phyloP scores from a whole-genome alignment of 2,888 invertebrate genomes.

The Eupeodes luniger region DNA sequence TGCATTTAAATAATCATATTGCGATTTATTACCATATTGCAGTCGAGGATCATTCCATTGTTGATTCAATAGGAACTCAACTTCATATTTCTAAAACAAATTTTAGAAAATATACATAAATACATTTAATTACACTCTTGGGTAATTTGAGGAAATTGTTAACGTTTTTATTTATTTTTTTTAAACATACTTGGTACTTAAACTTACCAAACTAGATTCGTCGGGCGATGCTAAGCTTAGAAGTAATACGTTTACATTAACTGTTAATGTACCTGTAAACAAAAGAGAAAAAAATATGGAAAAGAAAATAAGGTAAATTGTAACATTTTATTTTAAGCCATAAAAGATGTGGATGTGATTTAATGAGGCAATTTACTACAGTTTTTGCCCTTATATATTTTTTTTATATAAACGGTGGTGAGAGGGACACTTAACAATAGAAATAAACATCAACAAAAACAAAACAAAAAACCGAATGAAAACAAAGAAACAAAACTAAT shows the following conservation, averaged over 20 bases:
- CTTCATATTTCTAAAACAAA: slow-evolving; percentile 93
- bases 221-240: slow-evolving; percentile 97
- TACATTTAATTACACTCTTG: too few species aligned
- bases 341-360: slow-evolving; percentile 51
- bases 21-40: slow-evolving; percentile 94
- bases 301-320: slow-evolving; percentile 78
- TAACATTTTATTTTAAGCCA: slow-evolving; percentile 53
- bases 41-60: slow-evolving; percentile 97
- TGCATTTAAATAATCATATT: slow-evolving; percentile 95
- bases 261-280: slow-evolving; percentile 93
- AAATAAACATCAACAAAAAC: background rate
- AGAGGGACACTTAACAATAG: slow-evolving; percentile 35
- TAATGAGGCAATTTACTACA: slow-evolving; percentile 67
- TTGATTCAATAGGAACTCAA: slow-evolving; percentile 96
- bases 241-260: slow-evolving; percentile 96
- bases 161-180: background rate
- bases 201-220: slow-evolving; percentile 96
- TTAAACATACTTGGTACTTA: background rate
- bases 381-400: slow-evolving; percentile 12
- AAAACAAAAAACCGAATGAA: slow-evolving; percentile 1
- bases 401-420: slow-evolving; percentile 52
- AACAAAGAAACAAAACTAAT: background rate
- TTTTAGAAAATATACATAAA: too few species aligned
- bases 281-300: slow-evolving; percentile 79
- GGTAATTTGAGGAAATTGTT: too few species aligned